Evolutionary conservation across 2,113 vertebrate genomes (phyloP).

Genomic region (Aix galericulata): DNA sequence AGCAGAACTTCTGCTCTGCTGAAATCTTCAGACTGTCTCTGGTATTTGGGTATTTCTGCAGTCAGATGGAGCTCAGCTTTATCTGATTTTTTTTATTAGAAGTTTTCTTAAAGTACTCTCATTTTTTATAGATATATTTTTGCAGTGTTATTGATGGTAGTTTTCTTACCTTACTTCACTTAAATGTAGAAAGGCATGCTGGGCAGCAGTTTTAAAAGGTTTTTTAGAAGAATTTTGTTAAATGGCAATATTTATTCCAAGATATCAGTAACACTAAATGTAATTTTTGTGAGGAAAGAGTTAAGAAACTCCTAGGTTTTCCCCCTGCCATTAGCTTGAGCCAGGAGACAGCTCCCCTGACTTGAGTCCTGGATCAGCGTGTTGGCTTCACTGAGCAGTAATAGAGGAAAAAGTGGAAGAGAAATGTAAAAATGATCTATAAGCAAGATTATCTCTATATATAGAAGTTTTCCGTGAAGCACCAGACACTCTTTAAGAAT

Average conservation of each 20-base stretch:
- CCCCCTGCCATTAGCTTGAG: constrained; percentile 6
- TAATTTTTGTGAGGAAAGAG: neutral
- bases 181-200: neutral
- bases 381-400: constrained; percentile 53
- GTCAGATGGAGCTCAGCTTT: neutral
- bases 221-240: neutral
- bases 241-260: neutral
- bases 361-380: constrained; percentile 58
- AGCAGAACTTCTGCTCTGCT: neutral
- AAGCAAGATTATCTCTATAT: constrained; percentile 51
- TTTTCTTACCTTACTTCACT: neutral
- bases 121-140: neutral
- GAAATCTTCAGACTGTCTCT: neutral
- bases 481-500: constrained; percentile 41
- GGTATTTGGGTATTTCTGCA: neutral
- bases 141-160: neutral
- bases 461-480: constrained; percentile 43
- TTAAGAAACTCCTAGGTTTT: constrained; percentile 24
- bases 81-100: neutral
- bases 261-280: neutral
- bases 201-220: neutral
- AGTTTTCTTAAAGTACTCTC: neutral
- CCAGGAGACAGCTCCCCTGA: constrained; percentile 48
- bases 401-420: constrained; percentile 51
- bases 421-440: constrained; percentile 57